These are phyloP conservation scores for Orthosia gracilis DNA, from an alignment of 2,888 invertebrate genomes.

Conservation along the genomic window DNA sequence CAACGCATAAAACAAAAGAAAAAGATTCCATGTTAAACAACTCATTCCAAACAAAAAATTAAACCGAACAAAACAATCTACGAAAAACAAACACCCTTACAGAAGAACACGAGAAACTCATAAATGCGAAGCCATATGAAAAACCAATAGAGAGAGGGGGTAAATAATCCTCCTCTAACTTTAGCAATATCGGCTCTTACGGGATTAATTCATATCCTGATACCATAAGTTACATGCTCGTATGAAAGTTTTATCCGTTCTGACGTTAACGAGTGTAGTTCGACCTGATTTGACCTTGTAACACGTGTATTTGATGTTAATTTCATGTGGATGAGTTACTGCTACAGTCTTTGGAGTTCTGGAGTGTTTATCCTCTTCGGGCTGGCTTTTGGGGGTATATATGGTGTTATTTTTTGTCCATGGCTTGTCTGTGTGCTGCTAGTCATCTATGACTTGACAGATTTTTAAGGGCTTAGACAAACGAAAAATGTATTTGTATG, in stretches of 20 bases:
- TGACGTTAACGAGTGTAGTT: slow-evolving; percentile 74
- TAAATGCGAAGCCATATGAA: slow-evolving; percentile 67
- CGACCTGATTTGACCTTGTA: slow-evolving; percentile 59
- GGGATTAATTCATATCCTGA: slow-evolving; percentile 80
- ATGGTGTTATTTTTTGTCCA: no score
- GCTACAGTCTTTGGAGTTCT: slow-evolving; percentile 5
- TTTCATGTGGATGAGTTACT: slow-evolving; percentile 46
- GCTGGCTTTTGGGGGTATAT: not conserved
- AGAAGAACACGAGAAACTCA: slow-evolving; percentile 58
- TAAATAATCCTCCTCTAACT: slow-evolving; percentile 71
- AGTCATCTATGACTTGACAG: no score
- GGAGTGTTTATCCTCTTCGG: not conserved
- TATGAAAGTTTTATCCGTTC: slow-evolving; percentile 76
- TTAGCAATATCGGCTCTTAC: slow-evolving; percentile 79
- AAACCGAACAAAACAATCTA: slow-evolving; percentile 8
- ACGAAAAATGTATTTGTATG: no score
- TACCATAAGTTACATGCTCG: slow-evolving; percentile 74
- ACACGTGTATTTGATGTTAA: slow-evolving; percentile 58
- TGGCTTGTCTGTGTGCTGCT: no score
- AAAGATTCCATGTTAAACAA: not conserved
- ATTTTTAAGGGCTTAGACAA: no score
- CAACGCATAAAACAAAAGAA: not conserved
- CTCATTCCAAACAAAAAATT: not conserved
- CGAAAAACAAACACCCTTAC: slow-evolving; percentile 55
- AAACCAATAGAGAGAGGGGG: slow-evolving; percentile 69